Evolutionary conservation across 2,113 vertebrate genomes (phyloP).

Genomic region (Hystrix brachyura): DNA sequence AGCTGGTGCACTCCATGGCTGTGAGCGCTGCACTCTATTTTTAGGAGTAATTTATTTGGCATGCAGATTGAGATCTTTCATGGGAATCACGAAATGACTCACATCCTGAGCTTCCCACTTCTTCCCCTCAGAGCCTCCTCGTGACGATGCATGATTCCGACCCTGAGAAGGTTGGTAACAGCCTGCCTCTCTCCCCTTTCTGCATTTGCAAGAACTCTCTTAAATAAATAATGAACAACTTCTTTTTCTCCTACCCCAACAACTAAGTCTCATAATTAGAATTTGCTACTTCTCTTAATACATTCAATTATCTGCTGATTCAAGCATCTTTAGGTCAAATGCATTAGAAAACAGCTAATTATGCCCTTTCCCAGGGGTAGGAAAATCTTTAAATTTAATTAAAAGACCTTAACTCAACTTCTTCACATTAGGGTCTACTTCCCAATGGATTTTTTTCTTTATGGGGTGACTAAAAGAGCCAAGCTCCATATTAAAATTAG

Average conservation of each 20-base stretch:
- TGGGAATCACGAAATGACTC: constrained; percentile 66
- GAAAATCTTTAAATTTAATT: constrained; percentile 90
- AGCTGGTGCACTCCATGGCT: constrained; percentile 67
- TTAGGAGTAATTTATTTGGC: constrained; percentile 72
- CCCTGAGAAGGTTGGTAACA: constrained; percentile 59
- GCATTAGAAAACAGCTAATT: constrained; percentile 89
- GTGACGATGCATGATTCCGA: constrained; percentile 10
- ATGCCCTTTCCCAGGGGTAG: constrained; percentile 84
- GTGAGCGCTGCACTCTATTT: constrained; percentile 66
- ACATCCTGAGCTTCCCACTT: constrained; percentile 3
- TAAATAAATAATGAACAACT: constrained; percentile 79
- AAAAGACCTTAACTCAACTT: constrained; percentile 86
- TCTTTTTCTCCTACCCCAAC: constrained; percentile 52
- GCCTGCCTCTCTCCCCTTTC: constrained; percentile 25
- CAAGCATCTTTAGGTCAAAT: constrained; percentile 86
- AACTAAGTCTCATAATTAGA: constrained; percentile 84
- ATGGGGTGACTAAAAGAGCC: constrained; percentile 69
- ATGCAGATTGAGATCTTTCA: constrained; percentile 70
- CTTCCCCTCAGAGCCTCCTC: constrained; percentile 20
- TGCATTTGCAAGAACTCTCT: constrained; percentile 71
- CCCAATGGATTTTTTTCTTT: constrained; percentile 77
- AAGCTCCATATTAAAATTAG: constrained; percentile 77
- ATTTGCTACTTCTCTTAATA: constrained; percentile 81
- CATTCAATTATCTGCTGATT: constrained; percentile 84
- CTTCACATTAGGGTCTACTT: constrained; percentile 83